A percentile compares a stretch with the other conserved stretches of the same genome.
Conservation (phyloP, 2,888 invertebrate species). For the Xanthostigma xanthostigma region DNA sequence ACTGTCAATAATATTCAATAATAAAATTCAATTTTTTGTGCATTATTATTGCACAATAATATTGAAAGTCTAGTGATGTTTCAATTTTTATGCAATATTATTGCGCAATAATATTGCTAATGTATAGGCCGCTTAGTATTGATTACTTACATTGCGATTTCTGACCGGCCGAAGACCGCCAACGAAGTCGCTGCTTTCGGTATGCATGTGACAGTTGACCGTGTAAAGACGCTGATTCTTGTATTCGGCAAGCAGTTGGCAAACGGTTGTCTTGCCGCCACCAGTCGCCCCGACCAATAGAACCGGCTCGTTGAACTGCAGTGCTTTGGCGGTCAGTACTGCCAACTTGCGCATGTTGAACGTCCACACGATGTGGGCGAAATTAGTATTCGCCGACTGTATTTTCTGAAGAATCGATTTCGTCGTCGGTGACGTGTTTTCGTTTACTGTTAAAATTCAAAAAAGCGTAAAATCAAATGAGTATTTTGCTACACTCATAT, state of each 20-base stretch:
- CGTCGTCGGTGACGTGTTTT: conserved; percentile 62
- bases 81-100: too few relatives aligned
- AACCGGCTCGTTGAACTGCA: conserved; percentile 85
- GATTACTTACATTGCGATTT: conserved; percentile 28
- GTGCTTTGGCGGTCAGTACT: conserved; percentile 65
- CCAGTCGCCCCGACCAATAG: conserved; percentile 95
- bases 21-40: too few relatives aligned
- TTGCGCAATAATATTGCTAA: too few relatives aligned
- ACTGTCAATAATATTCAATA: too few relatives aligned
- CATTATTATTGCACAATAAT: too few relatives aligned
- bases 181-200: conserved; percentile 94
- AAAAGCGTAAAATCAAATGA: too few relatives aligned
- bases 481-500: too few relatives aligned
- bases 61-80: too few relatives aligned
- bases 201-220: conserved; percentile 97
- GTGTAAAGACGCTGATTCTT: conserved; percentile 52
- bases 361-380: conserved; percentile 87
- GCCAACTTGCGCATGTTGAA: conserved; percentile 73
- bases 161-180: conserved; percentile 88
- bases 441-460: conserved; percentile 29
- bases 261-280: conserved; percentile 93
- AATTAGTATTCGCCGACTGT: conserved; percentile 37
- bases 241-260: conserved; percentile 69
- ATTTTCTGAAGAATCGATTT: conserved; percentile 51
- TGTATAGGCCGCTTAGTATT: too few relatives aligned